phyloP scores from a whole-genome alignment of 92 coral and sea anemone genomes.

The Porites divaricata region DNA sequence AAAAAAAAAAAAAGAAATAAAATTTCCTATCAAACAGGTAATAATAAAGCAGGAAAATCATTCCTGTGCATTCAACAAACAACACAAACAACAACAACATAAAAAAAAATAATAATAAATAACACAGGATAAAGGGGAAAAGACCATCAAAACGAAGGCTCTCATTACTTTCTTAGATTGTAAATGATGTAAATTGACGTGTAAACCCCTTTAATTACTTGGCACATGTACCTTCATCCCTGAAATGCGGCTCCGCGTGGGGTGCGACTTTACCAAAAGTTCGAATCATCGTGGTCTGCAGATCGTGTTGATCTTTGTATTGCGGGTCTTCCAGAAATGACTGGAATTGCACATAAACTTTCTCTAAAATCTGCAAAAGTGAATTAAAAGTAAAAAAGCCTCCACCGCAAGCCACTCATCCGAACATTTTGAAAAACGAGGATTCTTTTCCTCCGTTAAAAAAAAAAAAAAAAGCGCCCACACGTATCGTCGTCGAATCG shows the following conservation, averaged over 20 bases:
- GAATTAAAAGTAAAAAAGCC: background rate
- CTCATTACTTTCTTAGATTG: too few species aligned
- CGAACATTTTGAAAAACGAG: too few species aligned
- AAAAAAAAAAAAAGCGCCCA: too few species aligned
- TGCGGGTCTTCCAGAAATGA: conserved; percentile 97
- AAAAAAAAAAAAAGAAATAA: background rate
- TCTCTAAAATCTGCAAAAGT: conserved; percentile 83
- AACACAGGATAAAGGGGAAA: too few species aligned
- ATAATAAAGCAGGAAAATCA: too few species aligned
- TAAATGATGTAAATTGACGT: background rate
- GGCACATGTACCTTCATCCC: conserved; percentile 82
- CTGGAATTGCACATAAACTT: conserved; percentile 97
- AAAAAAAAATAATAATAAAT: too few species aligned
- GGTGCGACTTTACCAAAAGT: conserved; percentile 98
- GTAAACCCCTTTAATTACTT: background rate
- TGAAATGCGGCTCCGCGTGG: conserved; percentile 97
- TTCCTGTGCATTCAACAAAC: too few species aligned
- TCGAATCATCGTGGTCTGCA: conserved; percentile 91
- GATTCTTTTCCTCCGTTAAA: background rate
- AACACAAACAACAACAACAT: too few species aligned
- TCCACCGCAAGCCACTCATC: too few species aligned
- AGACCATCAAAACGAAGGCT: too few species aligned
- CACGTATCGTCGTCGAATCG: too few species aligned
- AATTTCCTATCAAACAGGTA: background rate
- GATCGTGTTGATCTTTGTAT: conserved; percentile 94